phyloP scores from a whole-genome alignment of 2,113 vertebrate species.

The Oncorhynchus mykiss region DNA sequence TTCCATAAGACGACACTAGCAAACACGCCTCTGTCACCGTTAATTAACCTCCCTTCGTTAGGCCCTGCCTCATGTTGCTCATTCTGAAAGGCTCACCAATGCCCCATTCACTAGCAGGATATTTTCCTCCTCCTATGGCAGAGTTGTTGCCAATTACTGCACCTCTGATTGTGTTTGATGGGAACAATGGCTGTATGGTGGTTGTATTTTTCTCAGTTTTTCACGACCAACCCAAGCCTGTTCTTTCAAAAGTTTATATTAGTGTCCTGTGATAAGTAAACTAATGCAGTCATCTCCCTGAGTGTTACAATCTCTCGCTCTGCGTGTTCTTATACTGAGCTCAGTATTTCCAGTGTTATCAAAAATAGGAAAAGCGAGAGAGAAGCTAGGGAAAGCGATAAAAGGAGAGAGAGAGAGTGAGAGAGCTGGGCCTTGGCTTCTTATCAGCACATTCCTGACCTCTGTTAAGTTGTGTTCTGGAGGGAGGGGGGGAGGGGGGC shows the following conservation, averaged over 20 bases:
- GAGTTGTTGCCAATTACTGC: not conserved
- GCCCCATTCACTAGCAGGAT: too few species aligned
- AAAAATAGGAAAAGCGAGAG: not conserved
- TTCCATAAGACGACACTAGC: not conserved
- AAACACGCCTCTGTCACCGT: too few species aligned
- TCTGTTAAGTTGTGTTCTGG: conserved; percentile 31
- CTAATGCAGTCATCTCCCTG: not conserved
- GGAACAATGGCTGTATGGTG: not conserved
- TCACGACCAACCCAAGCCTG: not conserved
- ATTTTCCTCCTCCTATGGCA: too few species aligned
- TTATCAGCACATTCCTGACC: conserved; percentile 76
- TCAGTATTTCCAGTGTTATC: not conserved
- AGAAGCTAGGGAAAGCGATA: conserved; percentile 5
- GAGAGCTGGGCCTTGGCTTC: conserved; percentile 45
- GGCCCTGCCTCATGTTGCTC: too few species aligned
- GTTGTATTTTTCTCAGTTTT: too few species aligned
- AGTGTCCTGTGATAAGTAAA: not conserved
- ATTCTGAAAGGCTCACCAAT: too few species aligned
- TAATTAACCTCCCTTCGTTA: too few species aligned
- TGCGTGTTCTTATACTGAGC: not conserved
- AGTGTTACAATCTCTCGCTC: not conserved
- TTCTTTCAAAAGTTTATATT: not conserved
- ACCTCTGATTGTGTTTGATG: not conserved
- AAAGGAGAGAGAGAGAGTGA: conserved; percentile 50
- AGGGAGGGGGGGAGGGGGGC: conserved; percentile 46